Percentiles rank a stretch among this genome's conserved stretches.
phyloP scores from a whole-genome alignment of 2,888 invertebrate species.

The Archips xylosteana region DNA sequence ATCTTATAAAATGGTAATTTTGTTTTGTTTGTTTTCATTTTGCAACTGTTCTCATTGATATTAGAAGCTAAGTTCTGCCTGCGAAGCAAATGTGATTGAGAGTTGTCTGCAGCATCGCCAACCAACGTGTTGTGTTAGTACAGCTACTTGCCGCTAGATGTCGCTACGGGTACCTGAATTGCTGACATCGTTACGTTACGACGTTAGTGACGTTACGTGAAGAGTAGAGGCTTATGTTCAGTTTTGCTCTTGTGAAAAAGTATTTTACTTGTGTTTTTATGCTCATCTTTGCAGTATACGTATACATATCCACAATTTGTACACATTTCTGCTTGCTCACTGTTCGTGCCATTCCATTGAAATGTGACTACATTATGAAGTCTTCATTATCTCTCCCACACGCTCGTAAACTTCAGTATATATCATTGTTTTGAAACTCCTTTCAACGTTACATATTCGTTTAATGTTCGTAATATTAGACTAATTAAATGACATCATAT shows the following conservation, averaged over 20 bases:
- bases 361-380: neutral
- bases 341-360: neutral
- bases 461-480: constrained; percentile 9
- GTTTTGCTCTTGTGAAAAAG: too few species aligned
- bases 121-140: constrained; percentile 25
- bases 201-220: too few species aligned
- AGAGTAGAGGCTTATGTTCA: too few species aligned
- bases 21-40: neutral
- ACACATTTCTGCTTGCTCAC: neutral
- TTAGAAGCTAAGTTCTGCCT: neutral
- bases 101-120: neutral
- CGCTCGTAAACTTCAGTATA: neutral
- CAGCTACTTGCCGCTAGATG: constrained; percentile 49
- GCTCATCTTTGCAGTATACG: too few species aligned
- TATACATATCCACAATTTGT: neutral
- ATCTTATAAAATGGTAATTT: neutral
- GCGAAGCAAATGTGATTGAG: neutral
- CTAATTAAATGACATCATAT: constrained; percentile 36
- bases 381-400: neutral
- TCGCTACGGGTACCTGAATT: constrained; percentile 43
- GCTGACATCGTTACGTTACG: neutral
- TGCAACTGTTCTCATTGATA: neutral
- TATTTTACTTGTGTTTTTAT: neutral
- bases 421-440: constrained; percentile 13
- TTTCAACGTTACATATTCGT: constrained; percentile 14